Conservation (phyloP, 2,888 invertebrate genomes). For the Selenia dentaria region DNA sequence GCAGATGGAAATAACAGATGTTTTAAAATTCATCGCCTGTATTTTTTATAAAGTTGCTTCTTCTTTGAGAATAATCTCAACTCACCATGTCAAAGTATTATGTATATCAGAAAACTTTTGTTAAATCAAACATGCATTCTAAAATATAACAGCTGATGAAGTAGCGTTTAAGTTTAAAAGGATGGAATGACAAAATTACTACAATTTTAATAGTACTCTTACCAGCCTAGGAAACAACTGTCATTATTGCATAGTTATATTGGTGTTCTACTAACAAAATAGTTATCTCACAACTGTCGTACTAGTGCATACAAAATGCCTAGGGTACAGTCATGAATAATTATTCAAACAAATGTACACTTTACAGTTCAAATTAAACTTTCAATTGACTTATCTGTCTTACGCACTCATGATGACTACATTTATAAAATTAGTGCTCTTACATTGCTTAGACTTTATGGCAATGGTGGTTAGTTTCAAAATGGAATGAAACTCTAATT, state of each 20-base stretch:
- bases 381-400: constrained; percentile 17
- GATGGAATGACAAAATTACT: neutral
- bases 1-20: too few relatives aligned
- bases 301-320: constrained; percentile 12
- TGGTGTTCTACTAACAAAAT: constrained; percentile 5
- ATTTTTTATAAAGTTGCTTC: too few relatives aligned
- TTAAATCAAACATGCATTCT: too few relatives aligned
- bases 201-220: too few relatives aligned
- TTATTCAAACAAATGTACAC: constrained; percentile 5
- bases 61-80: too few relatives aligned
- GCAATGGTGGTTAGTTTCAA: constrained; percentile 4
- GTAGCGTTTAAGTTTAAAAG: too few relatives aligned
- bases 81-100: too few relatives aligned
- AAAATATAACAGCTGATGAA: too few relatives aligned
- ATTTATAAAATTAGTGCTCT: constrained; percentile 9
- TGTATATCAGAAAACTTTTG: too few relatives aligned
- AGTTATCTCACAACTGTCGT: constrained; percentile 1
- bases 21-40: too few relatives aligned
- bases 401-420: constrained; percentile 2
- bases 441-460: constrained; percentile 1
- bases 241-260: neutral
- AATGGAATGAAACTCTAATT: constrained; percentile 10
- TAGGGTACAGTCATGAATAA: constrained; percentile 7
- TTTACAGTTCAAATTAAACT: constrained; percentile 7
- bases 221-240: constrained; percentile 8